phyloP scores from a whole-genome alignment of 2,797 vertebrate genomes.

The Antennarius maculatus region DNA sequence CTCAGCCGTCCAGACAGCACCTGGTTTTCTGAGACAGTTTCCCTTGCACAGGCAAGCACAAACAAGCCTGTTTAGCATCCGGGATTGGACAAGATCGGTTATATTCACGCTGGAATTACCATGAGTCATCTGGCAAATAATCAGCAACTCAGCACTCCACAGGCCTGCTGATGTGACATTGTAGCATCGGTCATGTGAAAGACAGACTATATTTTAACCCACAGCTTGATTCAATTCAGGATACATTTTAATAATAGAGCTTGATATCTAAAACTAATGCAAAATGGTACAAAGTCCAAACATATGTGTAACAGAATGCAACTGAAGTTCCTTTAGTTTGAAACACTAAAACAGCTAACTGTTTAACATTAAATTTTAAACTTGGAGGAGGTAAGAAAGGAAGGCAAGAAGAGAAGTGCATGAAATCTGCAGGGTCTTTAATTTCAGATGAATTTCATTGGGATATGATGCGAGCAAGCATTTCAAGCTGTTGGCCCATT shows the following conservation, averaged over 20 bases:
- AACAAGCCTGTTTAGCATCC: too few species aligned
- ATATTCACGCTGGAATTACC: too few species aligned
- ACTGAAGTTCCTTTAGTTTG: slow-evolving; percentile 17
- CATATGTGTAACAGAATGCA: slow-evolving; percentile 31
- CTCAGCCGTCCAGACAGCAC: too few species aligned
- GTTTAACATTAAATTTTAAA: slow-evolving; percentile 53
- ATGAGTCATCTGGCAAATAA: slow-evolving; percentile 9
- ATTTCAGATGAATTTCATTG: slow-evolving; percentile 35
- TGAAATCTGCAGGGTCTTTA: slow-evolving; percentile 32
- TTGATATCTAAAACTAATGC: not conserved
- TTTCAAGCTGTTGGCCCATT: slow-evolving; percentile 43
- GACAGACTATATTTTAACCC: slow-evolving; percentile 3
- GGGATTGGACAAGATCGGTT: too few species aligned
- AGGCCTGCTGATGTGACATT: not conserved
- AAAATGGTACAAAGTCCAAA: slow-evolving; percentile 18
- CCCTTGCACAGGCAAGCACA: too few species aligned
- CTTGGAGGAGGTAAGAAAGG: slow-evolving; percentile 36
- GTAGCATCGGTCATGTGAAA: slow-evolving; percentile 5
- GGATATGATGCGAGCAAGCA: slow-evolving; percentile 52
- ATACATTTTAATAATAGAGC: not conserved
- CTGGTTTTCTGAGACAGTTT: too few species aligned
- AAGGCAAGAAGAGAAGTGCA: not conserved
- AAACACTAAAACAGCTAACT: not conserved
- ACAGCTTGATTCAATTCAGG: not conserved
- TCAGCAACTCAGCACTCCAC: slow-evolving; percentile 6